Base-by-base conservation (phyloP, 1,140 invertebrate species). In the Drosophila kanapiae region DNA sequence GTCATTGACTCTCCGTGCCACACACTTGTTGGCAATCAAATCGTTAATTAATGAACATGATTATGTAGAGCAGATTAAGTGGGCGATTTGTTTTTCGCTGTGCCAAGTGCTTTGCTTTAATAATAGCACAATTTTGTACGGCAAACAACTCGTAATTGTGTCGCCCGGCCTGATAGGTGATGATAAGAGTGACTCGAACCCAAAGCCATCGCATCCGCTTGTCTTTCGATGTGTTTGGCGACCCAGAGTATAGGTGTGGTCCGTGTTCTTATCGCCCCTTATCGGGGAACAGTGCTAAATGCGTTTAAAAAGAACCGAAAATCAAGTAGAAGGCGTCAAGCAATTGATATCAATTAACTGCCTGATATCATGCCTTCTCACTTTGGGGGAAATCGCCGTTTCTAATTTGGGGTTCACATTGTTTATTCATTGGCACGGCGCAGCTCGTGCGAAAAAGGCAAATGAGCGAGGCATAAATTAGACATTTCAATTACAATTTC, bases 321-420 rank as follows among this genome's bases (percentile, higher is more conserved):
- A 40, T 40, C 38, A n/a, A n/a, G 6, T 2, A 13, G 53, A 38
- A 56, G 10, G 35, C 53, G 53, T 38, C 18, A 38, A n/a, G 35
- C 53, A 56, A 56, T 56, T 56, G 53, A 56, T 56, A 56, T 56
- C 53, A 56, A 56, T 56, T 56, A 56, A 56, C 35, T 23, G 53
- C 18, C 53, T 38, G 18, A 54, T 54, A 54, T 54, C 33, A 54
- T 54, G 33, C 33, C 51, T 10, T 4, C 11, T 11, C 16, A 38
- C 4, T 6, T 6, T 23, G 23, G 23, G 23, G 23, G 23, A 23
- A 23, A 11, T 14, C 13, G 8, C n/a, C 49, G 16, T 2, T 37
- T 23, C 31, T 35, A 35, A 35, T 53, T 53, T 35, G 31, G 31
- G 49, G 29, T 31, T 10, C 9, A 18, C 53, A 23, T 54, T 23